These are phyloP conservation scores for Gorsachius magnificus DNA, from an alignment of 2,797 vertebrate genomes.

Conservation along the genomic window DNA sequence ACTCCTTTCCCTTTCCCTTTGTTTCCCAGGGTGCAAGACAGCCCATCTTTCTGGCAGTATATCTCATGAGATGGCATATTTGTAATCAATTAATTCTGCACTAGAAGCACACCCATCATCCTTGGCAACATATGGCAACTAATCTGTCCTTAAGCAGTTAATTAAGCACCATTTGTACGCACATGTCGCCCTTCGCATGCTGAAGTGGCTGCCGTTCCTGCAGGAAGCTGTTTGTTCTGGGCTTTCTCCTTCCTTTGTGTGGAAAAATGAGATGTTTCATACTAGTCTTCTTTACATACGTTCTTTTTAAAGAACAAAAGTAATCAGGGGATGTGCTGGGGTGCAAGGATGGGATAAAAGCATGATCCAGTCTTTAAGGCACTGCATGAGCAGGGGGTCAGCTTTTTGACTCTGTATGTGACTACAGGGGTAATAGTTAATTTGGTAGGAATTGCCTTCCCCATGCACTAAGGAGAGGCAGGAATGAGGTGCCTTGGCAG, in stretches of 20 bases:
- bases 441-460: not conserved
- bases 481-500: not conserved
- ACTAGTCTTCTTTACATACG: fast-evolving
- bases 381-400: not conserved
- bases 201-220: not conserved
- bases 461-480: not conserved
- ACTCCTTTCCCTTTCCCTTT: not conserved
- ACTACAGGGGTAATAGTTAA: not conserved
- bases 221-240: slow-evolving; percentile 22
- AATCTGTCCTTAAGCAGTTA: slow-evolving; percentile 67
- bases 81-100: slow-evolving; percentile 13
- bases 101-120: slow-evolving; percentile 51
- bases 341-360: not conserved
- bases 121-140: slow-evolving; percentile 57
- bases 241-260: not conserved
- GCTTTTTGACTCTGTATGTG: not conserved
- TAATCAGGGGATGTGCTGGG: not conserved
- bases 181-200: not conserved
- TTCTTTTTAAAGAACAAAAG: not conserved
- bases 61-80: not conserved
- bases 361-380: fast-evolving
- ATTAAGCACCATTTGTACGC: slow-evolving; percentile 64
- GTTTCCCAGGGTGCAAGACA: not conserved
- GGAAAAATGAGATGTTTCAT: not conserved
- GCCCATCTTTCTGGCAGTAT: not conserved